Evolutionary conservation across 1,140 invertebrate species (phyloP).

Genomic region (Eumaeus atala): DNA sequence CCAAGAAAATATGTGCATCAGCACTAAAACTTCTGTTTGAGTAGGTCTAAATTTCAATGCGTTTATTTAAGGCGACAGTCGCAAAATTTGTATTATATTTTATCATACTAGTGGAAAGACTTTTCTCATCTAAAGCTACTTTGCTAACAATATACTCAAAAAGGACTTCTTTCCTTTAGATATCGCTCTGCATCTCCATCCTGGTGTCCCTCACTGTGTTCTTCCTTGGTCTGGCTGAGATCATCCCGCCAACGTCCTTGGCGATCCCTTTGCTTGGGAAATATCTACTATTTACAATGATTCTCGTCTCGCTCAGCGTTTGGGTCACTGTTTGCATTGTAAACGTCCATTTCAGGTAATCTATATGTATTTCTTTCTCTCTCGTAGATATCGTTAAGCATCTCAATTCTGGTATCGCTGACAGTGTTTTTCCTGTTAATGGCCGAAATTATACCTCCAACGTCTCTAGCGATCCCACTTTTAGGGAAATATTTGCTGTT

Average conservation of each 20-base stretch:
- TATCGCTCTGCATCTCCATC: slow-evolving; percentile 96
- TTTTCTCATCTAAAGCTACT: slow-evolving; percentile 21
- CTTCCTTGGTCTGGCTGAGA: slow-evolving; percentile 96
- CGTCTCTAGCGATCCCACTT: slow-evolving; percentile 96
- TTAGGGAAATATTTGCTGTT: slow-evolving; percentile 97
- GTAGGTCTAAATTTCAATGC: slow-evolving; percentile 1
- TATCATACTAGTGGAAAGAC: slow-evolving; percentile 35
- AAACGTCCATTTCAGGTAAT: slow-evolving; percentile 97
- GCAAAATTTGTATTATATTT: slow-evolving; percentile 17
- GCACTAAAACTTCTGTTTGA: slow-evolving; percentile 7
- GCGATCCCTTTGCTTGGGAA: slow-evolving; percentile 97
- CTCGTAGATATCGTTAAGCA: slow-evolving; percentile 90
- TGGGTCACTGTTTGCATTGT: slow-evolving; percentile 97
- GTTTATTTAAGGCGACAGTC: neutral
- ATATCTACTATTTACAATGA: slow-evolving; percentile 97
- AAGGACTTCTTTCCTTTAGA: slow-evolving; percentile 74
- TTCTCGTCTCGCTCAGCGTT: slow-evolving; percentile 95
- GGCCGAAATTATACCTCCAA: slow-evolving; percentile 98
- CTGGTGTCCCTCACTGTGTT: slow-evolving; percentile 98
- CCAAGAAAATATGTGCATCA: neutral
- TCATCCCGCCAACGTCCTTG: slow-evolving; percentile 97
- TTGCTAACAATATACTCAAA: slow-evolving; percentile 42
- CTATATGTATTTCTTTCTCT: slow-evolving; percentile 45
- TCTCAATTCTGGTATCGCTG: slow-evolving; percentile 97
- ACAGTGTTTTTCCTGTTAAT: slow-evolving; percentile 98